Percentiles rank a stretch among this genome's conserved stretches.
phyloP scores from a whole-genome alignment of 1,140 invertebrate genomes.

The Teleogryllus occipitalis region DNA sequence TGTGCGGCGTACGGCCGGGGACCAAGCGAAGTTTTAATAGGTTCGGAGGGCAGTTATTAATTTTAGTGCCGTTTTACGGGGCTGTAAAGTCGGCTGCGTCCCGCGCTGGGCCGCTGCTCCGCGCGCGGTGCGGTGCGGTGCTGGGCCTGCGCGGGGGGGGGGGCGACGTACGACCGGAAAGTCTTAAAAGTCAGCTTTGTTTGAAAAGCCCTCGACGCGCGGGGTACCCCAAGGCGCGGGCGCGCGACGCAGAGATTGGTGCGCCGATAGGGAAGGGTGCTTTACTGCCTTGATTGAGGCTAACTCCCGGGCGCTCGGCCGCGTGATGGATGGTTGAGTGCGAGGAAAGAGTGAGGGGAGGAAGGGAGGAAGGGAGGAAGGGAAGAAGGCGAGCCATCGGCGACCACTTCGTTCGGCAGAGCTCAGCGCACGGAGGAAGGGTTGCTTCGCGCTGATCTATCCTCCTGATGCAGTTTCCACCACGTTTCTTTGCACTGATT shows the following conservation, averaged over 20 bases:
- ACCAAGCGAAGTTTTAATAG: background rate
- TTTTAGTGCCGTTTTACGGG: background rate
- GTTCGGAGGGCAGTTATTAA: conserved; percentile 3
- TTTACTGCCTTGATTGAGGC: conserved; percentile 3
- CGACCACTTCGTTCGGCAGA: too few species aligned
- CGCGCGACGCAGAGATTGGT: background rate
- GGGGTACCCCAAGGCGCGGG: too few species aligned
- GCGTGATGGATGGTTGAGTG: background rate
- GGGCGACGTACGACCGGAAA: background rate
- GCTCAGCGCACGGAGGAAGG: too few species aligned
- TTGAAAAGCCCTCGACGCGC: background rate
- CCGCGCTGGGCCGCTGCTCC: background rate
- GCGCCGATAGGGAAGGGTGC: background rate
- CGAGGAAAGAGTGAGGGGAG: too few species aligned
- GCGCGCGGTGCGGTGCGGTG: too few species aligned
- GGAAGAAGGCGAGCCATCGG: too few species aligned
- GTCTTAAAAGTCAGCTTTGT: conserved; percentile 4
- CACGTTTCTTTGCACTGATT: too few species aligned
- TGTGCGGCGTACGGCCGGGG: background rate
- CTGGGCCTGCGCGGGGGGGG: too few species aligned
- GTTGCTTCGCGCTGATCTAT: too few species aligned
- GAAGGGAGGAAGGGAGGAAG: too few species aligned
- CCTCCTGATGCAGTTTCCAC: too few species aligned
- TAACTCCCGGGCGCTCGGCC: background rate
- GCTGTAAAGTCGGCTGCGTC: background rate